These are phyloP conservation scores for Sterna hirundo DNA, from an alignment of 2,113 vertebrate genomes.

Conservation along the genomic window DNA sequence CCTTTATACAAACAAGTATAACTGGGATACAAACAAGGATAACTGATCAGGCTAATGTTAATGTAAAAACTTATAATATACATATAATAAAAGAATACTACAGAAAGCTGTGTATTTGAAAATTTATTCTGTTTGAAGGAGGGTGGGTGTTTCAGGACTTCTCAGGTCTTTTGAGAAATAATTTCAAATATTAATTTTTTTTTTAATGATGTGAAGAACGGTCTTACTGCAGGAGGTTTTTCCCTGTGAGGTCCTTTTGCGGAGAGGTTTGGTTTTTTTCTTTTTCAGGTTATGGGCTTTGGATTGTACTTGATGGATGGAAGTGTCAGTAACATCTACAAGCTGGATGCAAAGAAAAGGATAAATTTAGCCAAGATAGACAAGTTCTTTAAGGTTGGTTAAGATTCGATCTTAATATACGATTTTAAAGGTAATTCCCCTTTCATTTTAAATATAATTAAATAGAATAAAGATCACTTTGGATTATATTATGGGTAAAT, in stretches of 20 bases:
- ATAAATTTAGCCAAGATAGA: constrained; percentile 96
- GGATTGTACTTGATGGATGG: constrained; percentile 98
- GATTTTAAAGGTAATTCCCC: neutral
- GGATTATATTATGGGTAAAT: neutral
- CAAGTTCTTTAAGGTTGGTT: constrained; percentile 95
- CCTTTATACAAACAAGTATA: neutral
- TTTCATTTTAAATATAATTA: neutral
- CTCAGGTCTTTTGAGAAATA: neutral
- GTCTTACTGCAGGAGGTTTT: neutral
- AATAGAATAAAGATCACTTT: neutral
- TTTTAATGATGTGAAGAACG: neutral
- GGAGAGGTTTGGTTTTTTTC: neutral
- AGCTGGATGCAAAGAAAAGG: constrained; percentile 96
- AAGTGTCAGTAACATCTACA: constrained; percentile 95
- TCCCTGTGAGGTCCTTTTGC: neutral
- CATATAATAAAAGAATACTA: neutral
- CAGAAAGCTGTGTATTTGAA: neutral
- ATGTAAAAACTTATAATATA: neutral
- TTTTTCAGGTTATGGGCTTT: constrained; percentile 95
- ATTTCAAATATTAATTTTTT: neutral
- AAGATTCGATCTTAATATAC: neutral
- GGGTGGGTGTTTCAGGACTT: neutral
- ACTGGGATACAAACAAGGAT: neutral
- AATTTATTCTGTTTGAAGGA: neutral
- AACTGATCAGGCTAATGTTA: neutral